Evolutionary conservation across 2,113 vertebrate species (phyloP).

Genomic region (Todiramphus saurophagus): DNA sequence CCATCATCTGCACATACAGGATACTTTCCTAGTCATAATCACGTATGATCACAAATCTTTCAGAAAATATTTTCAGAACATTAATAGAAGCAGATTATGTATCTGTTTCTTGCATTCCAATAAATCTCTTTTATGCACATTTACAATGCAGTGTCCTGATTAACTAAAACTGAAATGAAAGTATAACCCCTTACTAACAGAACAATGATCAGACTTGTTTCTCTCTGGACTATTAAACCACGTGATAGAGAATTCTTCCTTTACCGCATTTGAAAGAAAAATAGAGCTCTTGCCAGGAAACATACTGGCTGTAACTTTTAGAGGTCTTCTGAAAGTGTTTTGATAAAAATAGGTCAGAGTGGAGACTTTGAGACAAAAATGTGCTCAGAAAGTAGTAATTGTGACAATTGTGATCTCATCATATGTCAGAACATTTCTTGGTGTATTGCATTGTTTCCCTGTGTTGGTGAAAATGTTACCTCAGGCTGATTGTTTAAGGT

Average conservation of each 20-base stretch:
- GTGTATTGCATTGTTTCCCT: neutral
- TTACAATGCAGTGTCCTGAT: neutral
- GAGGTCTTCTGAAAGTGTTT: constrained; percentile 14
- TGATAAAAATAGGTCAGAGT: constrained; percentile 14
- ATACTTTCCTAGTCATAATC: neutral
- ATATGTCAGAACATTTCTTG: constrained; percentile 5
- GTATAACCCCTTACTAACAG: neutral
- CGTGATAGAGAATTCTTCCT: neutral
- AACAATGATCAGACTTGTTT: neutral
- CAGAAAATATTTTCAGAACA: neutral
- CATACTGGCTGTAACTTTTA: neutral
- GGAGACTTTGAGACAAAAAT: neutral
- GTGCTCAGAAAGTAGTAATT: neutral
- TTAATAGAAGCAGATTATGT: neutral
- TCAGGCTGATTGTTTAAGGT: neutral
- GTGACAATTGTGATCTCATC: constrained; percentile 26
- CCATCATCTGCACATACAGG: neutral
- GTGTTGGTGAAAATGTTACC: neutral
- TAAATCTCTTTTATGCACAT: neutral
- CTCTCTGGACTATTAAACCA: neutral
- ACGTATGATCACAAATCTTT: neutral
- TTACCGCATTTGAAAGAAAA: neutral
- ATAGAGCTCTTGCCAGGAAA: neutral
- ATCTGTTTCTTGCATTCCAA: neutral
- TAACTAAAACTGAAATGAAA: neutral